A percentile compares a stretch with the other conserved stretches of the same genome.
phyloP scores from a whole-genome alignment of 2,113 vertebrate genomes.

The Tetraodon nigroviridis region DNA sequence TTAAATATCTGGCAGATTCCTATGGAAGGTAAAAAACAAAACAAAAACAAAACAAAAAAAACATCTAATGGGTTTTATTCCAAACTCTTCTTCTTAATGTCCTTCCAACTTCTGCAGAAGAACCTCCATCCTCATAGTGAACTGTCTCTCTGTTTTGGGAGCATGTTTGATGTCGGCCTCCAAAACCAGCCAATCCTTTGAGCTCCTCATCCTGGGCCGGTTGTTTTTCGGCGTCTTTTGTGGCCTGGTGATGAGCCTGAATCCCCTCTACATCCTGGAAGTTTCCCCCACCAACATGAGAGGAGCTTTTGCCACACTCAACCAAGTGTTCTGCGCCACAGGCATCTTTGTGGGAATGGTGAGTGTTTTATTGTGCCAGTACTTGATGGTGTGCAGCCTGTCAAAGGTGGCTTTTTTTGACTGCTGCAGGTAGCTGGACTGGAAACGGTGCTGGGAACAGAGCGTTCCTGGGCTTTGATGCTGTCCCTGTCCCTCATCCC shows the following conservation, averaged over 20 bases:
- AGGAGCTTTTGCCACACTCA: slow-evolving; percentile 76
- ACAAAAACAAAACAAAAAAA: neutral
- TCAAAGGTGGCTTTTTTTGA: neutral
- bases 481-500: slow-evolving; percentile 76
- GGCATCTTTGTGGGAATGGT: slow-evolving; percentile 79
- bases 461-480: slow-evolving; percentile 71
- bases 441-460: slow-evolving; percentile 72
- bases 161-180: slow-evolving; percentile 70
- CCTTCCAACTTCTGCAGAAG: slow-evolving; percentile 41
- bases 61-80: no score
- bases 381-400: no score
- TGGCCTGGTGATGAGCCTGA: slow-evolving; percentile 76
- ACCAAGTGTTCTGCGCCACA: slow-evolving; percentile 73
- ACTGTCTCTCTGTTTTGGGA: slow-evolving; percentile 69
- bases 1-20: slow-evolving; percentile 72
- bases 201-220: slow-evolving; percentile 74
- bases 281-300: slow-evolving; percentile 73
- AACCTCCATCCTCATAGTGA: slow-evolving; percentile 76
- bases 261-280: slow-evolving; percentile 78
- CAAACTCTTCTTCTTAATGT: neutral
- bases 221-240: slow-evolving; percentile 77
- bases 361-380: slow-evolving; percentile 7
- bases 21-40: slow-evolving; percentile 69
- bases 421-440: slow-evolving; percentile 71
- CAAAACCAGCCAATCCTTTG: slow-evolving; percentile 68